These are phyloP conservation scores for Heterotilapia buettikoferi DNA, from an alignment of 2,113 vertebrate genomes.

Conservation along the genomic window DNA sequence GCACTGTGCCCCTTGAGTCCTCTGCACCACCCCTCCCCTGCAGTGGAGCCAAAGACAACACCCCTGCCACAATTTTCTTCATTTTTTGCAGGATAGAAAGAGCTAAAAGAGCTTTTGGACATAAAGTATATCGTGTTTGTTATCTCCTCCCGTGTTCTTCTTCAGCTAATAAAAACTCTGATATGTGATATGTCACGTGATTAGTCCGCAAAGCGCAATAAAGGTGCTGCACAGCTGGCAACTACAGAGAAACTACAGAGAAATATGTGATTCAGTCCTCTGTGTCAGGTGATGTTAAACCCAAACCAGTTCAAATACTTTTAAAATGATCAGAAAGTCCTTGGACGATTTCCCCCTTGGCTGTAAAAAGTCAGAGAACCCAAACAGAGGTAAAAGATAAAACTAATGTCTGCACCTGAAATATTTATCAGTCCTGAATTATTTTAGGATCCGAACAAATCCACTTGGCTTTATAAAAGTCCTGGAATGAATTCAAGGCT, in stretches of 20 bases:
- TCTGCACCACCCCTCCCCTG: background rate
- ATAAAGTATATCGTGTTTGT: accelerated
- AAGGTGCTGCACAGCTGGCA: background rate
- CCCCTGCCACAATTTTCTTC: background rate
- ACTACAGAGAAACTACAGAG: background rate
- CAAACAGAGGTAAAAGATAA: background rate
- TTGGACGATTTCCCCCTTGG: background rate
- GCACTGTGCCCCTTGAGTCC: background rate
- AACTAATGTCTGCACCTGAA: background rate
- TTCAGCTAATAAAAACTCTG: background rate
- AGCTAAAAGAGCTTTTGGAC: background rate
- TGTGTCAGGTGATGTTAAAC: accelerated
- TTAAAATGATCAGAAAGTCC: background rate
- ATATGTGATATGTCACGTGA: accelerated
- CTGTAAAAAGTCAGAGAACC: background rate
- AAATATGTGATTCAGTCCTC: background rate
- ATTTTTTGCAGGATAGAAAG: background rate
- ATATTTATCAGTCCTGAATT: background rate
- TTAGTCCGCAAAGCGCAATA: too few relatives aligned
- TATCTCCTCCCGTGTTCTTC: background rate
- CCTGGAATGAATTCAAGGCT: background rate
- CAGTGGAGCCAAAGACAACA: background rate
- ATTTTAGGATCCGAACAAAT: background rate
- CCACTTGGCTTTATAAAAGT: too few relatives aligned
- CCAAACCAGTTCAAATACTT: background rate